Base-by-base conservation (phyloP, 2,797 vertebrate genomes). In the Miichthys miiuy region DNA sequence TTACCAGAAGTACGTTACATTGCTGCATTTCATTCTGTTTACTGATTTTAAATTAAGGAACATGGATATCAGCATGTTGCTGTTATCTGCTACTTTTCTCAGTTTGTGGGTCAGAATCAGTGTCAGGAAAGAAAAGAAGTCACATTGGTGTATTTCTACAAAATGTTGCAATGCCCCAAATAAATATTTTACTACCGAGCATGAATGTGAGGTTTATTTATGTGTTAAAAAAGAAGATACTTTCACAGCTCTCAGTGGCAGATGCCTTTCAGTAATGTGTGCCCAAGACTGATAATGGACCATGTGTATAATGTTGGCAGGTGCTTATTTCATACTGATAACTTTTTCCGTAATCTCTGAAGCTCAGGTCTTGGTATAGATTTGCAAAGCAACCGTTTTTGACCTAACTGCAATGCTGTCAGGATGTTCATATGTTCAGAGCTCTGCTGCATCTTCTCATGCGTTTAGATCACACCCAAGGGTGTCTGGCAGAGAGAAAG, bases 191-290 rank as follows among this genome's bases (percentile, higher is more conserved):
- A 48, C 52, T 20, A 68, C 52, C 61, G 65, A 74, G 47, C 25
- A 46, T 2, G 23, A 2, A 79, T 51, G 38, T 52, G 58, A 58
- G 11, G 6, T 63, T 58, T 57, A 8, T 52, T n/a, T 18, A 30
- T 56, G 5, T 47, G 42, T 38, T 58, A 20, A 60, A 51, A 72
- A 21, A 66, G 48, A 63, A 34, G 16, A 46, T 20, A 44, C 38
- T 6, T 56, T 18, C 75, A 80, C 60, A 66, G 62, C 70, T 67
- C 66, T 71, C n/a, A 77, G 34, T 30, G 75, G 72, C 81, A 77
- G 73, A 80, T 68, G 72, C 66, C 54, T 57, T 64, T 69, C 62
- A 66, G 51, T 60, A 65, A 67, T 71, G 64, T 72, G 38, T 79
- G 62, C 34, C 61, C 57, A 34, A 50, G n/a, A 64, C 60, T 67